These are phyloP conservation scores for Odontomyia ornata DNA, from an alignment of 2,888 invertebrate genomes.

Conservation along the genomic window DNA sequence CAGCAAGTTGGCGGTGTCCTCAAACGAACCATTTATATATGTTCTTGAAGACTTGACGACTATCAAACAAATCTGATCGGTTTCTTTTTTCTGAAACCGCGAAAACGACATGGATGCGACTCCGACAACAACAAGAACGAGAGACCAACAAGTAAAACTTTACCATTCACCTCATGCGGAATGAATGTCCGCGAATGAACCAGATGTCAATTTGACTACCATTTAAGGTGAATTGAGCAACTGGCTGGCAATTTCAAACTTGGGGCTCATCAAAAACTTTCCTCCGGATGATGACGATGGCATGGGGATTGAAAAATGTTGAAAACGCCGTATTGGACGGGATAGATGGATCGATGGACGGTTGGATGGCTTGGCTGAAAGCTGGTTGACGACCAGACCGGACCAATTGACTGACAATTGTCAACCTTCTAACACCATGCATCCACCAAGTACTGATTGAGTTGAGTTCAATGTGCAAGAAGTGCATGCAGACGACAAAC, in stretches of 20 bases:
- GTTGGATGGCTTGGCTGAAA: not conserved
- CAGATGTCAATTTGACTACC: constrained; percentile 44
- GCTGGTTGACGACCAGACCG: constrained; percentile 4
- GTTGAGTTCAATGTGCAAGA: not conserved
- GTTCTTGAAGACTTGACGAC: constrained; percentile 3
- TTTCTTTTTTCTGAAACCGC: constrained; percentile 1
- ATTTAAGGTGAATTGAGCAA: constrained; percentile 38
- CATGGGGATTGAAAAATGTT: not conserved
- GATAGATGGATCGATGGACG: constrained; percentile 29
- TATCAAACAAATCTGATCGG: constrained; percentile 22
- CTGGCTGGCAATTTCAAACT: constrained; percentile 32
- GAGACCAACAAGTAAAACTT: not conserved
- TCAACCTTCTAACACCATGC: constrained; percentile 15
- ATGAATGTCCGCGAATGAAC: constrained; percentile 30
- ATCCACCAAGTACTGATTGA: too few relatives aligned
- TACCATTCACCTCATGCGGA: constrained; percentile 22
- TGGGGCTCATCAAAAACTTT: constrained; percentile 37
- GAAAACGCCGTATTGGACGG: not conserved
- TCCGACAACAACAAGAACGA: too few relatives aligned
- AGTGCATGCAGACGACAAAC: not conserved
- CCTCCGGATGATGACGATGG: not conserved
- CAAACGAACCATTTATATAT: constrained; percentile 20
- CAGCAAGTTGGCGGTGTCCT: not conserved
- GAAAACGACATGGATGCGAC: too few relatives aligned
- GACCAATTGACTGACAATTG: constrained; percentile 15